Base-by-base conservation (phyloP, 2,797 vertebrate species). In the Salarias fasciatus region DNA sequence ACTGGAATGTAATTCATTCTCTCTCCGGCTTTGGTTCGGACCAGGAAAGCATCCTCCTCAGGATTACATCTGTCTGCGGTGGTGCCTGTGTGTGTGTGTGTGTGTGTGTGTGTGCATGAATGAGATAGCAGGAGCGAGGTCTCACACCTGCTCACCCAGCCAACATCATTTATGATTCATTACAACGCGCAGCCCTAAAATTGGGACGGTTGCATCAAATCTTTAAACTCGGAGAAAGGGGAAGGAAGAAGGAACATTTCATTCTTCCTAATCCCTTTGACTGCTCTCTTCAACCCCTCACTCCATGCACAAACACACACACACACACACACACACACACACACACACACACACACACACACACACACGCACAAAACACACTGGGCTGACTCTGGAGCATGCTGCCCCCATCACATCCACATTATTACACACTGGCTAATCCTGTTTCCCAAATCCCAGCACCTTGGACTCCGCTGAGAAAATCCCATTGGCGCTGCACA, bases 391-490 rank as follows among this genome's bases (percentile, higher is more conserved):
- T 69, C 55, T 62, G 43, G 61, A 79, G 72, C 63, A 58, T 14
- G 11, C 57, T 73, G 75, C 86, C 70, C 79, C 83, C 80, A 85
- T 83, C 86, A 81, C 88, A 78, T 87, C 80, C 84, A 85, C 84
- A 86, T 88, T 87, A 90, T 92, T 91, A 91, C 89, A 92, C 89
- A 90, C 87, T 65, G 24, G 72, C 80, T 93, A 93, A 93, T 93
- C 92, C 91, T 88, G 88, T 92, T 92, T 87, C 79, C 84, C 81
- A 91, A 92, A 94, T 91, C 90, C 89, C 86, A 70, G 79, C 78
- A 87, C 86, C 88, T 88, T 81, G 76, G 82, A 89, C 77, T 90
- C 85, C 80, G 45, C 75, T 55, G 77, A 89, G 89, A 88, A 89
- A 93, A 93, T 91, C 91, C 91, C 76, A 83, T 90, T 89, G 80